These are phyloP conservation scores for Caenorhabditis parvicauda DNA, from an alignment of 2,888 invertebrate species.

Conservation along the genomic window DNA sequence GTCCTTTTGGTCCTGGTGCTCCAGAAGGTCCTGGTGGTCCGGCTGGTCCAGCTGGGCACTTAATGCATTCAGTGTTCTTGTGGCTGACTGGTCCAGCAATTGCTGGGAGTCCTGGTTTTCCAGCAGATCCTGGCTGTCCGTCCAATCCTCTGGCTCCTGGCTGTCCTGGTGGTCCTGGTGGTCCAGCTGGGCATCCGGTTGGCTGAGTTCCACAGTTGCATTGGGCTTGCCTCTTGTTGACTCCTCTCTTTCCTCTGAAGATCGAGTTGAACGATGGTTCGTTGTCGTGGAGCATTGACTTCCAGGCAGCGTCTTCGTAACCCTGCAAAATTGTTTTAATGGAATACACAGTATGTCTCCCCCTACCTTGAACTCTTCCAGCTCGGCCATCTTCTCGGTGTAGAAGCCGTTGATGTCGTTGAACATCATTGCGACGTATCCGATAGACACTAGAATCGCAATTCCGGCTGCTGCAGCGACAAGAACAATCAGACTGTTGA, in stretches of 20 bases:
- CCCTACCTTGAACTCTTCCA: constrained; percentile 33
- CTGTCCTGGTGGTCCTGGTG: constrained; percentile 38
- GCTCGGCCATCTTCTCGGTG: constrained; percentile 31
- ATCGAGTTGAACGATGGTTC: constrained; percentile 16
- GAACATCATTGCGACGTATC: constrained; percentile 30
- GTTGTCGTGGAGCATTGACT: constrained; percentile 26
- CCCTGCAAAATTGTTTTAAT: constrained; percentile 8
- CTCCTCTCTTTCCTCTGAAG: constrained; percentile 25
- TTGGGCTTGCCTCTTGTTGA: constrained; percentile 34
- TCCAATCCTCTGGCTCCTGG: constrained; percentile 30
- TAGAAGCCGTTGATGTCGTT: constrained; percentile 41
- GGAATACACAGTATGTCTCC: no score
- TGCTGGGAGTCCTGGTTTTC: constrained; percentile 28
- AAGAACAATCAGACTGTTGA: constrained; percentile 24
- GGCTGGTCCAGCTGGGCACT: constrained; percentile 27
- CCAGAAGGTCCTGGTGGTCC: constrained; percentile 28
- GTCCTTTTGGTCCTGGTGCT: constrained; percentile 34
- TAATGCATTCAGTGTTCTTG: constrained; percentile 25
- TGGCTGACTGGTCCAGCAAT: constrained; percentile 38
- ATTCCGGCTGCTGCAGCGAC: constrained; percentile 26
- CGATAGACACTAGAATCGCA: constrained; percentile 27
- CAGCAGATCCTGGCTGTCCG: constrained; percentile 25
- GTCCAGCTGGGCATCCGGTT: constrained; percentile 37
- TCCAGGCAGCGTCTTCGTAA: constrained; percentile 27
- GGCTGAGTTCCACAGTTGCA: constrained; percentile 39